A percentile compares a stretch with the other conserved stretches of the same genome.
phyloP scores from a whole-genome alignment of 2,797 vertebrate genomes.

The Oryzias sinensis region DNA sequence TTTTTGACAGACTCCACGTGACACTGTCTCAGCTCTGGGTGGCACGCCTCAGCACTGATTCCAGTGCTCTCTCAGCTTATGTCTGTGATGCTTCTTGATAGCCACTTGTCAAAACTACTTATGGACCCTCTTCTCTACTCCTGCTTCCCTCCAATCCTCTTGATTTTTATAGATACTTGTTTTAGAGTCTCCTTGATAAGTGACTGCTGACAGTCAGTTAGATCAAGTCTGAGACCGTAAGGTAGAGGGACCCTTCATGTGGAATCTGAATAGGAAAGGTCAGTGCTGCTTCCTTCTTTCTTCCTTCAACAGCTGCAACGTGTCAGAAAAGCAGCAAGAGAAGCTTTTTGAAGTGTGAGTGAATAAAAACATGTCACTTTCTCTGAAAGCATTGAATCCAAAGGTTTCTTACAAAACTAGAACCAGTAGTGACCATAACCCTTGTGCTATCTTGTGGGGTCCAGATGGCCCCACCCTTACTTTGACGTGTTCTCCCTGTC shows the following conservation, averaged over 20 bases:
- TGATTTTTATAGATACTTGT: slow-evolving; percentile 30
- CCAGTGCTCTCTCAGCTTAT: slow-evolving; percentile 31
- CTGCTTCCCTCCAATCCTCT: slow-evolving; percentile 27
- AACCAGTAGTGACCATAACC: background rate
- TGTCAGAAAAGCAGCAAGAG: slow-evolving; percentile 14
- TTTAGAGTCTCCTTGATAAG: slow-evolving; percentile 8
- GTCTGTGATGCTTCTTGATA: slow-evolving; percentile 64
- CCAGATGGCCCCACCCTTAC: too few species aligned
- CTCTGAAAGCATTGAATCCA: background rate
- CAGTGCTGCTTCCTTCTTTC: slow-evolving; percentile 12
- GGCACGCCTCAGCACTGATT: slow-evolving; percentile 34
- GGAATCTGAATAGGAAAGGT: slow-evolving; percentile 25
- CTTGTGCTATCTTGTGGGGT: too few species aligned
- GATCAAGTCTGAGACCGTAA: slow-evolving; percentile 12
- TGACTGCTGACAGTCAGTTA: slow-evolving; percentile 5
- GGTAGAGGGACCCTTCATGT: slow-evolving; percentile 13
- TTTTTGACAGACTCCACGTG: slow-evolving; percentile 56
- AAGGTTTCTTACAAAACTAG: background rate
- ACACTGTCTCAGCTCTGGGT: slow-evolving; percentile 47
- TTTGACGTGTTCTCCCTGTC: too few species aligned
- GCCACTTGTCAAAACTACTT: slow-evolving; percentile 61
- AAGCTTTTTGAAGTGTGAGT: slow-evolving; percentile 13
- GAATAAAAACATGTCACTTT: slow-evolving; percentile 6
- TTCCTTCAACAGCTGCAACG: slow-evolving; percentile 19
- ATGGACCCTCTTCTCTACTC: slow-evolving; percentile 29